phyloP scores from a whole-genome alignment of 1,140 invertebrate species.

The Sinella curviseta region DNA sequence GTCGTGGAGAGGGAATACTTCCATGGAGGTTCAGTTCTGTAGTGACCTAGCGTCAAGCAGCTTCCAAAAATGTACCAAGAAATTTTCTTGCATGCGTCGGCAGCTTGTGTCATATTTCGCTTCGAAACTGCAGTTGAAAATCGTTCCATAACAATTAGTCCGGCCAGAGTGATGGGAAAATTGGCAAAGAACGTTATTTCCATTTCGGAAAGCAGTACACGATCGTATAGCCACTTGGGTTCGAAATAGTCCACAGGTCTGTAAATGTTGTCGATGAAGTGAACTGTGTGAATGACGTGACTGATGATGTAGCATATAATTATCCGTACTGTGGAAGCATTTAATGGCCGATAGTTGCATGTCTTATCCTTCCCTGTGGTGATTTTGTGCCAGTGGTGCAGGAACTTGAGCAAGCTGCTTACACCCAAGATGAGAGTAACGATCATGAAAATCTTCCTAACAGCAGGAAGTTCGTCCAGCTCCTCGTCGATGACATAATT shows the following conservation, averaged over 20 bases:
- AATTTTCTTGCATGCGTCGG: slow-evolving; percentile 7
- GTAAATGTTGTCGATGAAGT: slow-evolving; percentile 39
- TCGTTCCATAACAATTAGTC: background rate
- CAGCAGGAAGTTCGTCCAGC: background rate
- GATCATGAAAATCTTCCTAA: background rate
- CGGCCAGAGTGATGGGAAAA: slow-evolving; percentile 31
- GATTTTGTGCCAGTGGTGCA: background rate
- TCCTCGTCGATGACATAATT: slow-evolving; percentile 13
- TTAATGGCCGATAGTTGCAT: slow-evolving; percentile 3
- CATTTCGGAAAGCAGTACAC: slow-evolving; percentile 22
- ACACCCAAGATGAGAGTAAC: background rate
- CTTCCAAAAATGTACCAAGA: slow-evolving; percentile 30
- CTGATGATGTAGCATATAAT: slow-evolving; percentile 28
- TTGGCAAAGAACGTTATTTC: slow-evolving; percentile 38
- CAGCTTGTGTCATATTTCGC: background rate
- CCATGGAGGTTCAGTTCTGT: slow-evolving; percentile 23
- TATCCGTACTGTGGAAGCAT: background rate
- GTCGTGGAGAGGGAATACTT: slow-evolving; percentile 20
- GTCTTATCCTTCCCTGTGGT: background rate
- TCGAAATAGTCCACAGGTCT: slow-evolving; percentile 35
- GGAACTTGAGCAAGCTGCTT: background rate
- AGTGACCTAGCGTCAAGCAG: slow-evolving; percentile 30
- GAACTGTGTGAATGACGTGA: slow-evolving; percentile 29
- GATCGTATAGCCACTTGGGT: slow-evolving; percentile 30
- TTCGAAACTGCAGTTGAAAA: background rate